Conservation (phyloP, 2,113 vertebrate genomes). For the Felis catus region F.catus_Fca126_mat1.0 CM031412.1:206328501-206329000, state of each 20-base stretch:
- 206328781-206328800: not conserved
- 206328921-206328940: not conserved
- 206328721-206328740: not conserved
- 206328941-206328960: not conserved
- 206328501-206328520: conserved; percentile 51
- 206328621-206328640: not conserved
- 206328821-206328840: not conserved
- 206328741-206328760: not conserved
- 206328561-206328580: not conserved
- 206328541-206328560: not conserved
- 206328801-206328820: not conserved
- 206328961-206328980: not conserved
- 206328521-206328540: conserved; percentile 25
- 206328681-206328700: not conserved
- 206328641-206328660: not conserved
- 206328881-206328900: not conserved
- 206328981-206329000: not conserved
- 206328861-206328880: not conserved
- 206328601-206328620: not conserved
- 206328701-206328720: not conserved
- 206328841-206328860: not conserved
- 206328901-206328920: not conserved
- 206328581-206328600: not conserved
- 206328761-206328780: not conserved
- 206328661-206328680: not conserved